Base-by-base conservation (phyloP, 1,140 invertebrate species). In the Eriosoma lanigerum region DNA sequence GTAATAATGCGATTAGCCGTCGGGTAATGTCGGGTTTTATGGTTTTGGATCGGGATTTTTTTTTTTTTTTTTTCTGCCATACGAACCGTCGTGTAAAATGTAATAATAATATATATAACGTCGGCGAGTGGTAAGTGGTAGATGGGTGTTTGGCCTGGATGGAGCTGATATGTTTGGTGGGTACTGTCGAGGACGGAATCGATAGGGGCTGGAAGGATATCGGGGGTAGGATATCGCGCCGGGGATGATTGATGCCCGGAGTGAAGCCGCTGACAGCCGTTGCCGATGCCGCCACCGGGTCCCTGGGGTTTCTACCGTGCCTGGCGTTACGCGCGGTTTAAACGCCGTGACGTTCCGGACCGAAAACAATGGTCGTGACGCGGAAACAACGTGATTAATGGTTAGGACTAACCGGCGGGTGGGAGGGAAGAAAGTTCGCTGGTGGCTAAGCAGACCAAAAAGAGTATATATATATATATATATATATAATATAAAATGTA, bases 301-400 rank as follows among this genome's bases (percentile, higher is more conserved):
- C 68, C 46, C 68, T 26, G 13, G 73, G 73, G 73, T 68, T 58
- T 58, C 38, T 24, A 52, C n/a, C 32, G 54, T 44, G 73, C 29
- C n/a, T 58, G n/a, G 32, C n/a, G 13, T 58, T 24, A 58, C 54
- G n/a, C 44, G 44, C 21, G 32, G 73, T 76, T 76, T 76, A 76
- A 76, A 76, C 54, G 15, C 73, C 73, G 73, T 58, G 73, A 76
- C 52, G 73, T 54, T 76, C 21, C 73, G 73, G 73, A 44, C 52
- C 32, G 73, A 58, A 58, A 58, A 58, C 52, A 58, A 58, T 76
- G 73, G 73, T 58, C 32, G 54, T 58, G 73, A 76, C 73, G 72
- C 72, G 73, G 73, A 58, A 76, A 76, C 73, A 58, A 60, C 73
- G 73, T 76, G 73, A 76, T 76, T 76, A 76, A 76, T 76, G 73